Evolutionary conservation across 2,888 invertebrate genomes (phyloP).

Genomic region (Eremobia ochroleuca): DNA sequence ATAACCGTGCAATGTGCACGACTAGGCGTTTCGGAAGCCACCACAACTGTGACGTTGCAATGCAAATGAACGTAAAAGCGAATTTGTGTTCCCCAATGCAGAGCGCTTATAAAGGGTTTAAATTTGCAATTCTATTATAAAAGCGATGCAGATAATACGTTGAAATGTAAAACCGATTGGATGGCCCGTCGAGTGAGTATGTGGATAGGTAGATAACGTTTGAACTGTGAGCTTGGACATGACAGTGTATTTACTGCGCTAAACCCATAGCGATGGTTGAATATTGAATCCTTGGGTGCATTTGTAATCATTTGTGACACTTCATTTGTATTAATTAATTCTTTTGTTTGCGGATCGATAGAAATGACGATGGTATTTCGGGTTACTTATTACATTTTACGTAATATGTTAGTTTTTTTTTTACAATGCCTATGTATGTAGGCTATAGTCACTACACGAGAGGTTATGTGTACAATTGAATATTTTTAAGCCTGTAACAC

Average conservation of each 20-base stretch:
- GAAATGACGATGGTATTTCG: not conserved
- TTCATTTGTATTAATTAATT: slow-evolving; percentile 21
- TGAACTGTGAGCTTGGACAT: slow-evolving; percentile 51
- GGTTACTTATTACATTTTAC: not conserved
- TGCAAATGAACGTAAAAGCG: slow-evolving; percentile 90
- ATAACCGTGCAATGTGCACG: slow-evolving; percentile 71
- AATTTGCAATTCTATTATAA: slow-evolving; percentile 91
- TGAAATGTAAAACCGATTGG: slow-evolving; percentile 84
- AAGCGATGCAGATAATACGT: slow-evolving; percentile 86
- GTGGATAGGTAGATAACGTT: slow-evolving; percentile 67
- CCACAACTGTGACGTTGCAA: slow-evolving; percentile 83
- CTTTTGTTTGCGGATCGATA: not conserved
- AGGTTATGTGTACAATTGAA: no score
- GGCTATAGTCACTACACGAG: not conserved
- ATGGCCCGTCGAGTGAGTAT: slow-evolving; percentile 77
- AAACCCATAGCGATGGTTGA: slow-evolving; percentile 35
- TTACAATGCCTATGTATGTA: not conserved
- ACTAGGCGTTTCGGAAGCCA: slow-evolving; percentile 81
- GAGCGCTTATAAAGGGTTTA: slow-evolving; percentile 90
- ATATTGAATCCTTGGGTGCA: slow-evolving; percentile 7
- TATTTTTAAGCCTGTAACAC: not conserved
- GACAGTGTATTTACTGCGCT: slow-evolving; percentile 57
- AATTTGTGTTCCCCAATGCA: slow-evolving; percentile 90
- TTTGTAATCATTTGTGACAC: slow-evolving; percentile 21
- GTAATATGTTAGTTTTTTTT: not conserved